phyloP scores from a whole-genome alignment of 2,888 invertebrate species.

The Ophion ventricosus region DNA sequence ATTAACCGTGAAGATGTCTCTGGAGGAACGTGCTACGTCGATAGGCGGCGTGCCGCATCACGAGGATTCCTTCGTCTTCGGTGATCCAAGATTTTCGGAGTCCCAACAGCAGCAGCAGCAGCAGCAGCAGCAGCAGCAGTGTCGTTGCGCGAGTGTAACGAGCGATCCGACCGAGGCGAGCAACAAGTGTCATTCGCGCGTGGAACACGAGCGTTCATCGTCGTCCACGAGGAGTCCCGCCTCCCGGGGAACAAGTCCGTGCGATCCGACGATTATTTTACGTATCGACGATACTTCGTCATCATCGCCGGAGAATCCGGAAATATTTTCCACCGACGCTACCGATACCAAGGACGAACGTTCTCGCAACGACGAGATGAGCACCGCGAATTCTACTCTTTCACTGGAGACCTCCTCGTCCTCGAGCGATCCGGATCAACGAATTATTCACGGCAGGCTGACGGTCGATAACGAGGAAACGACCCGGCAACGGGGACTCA shows the following conservation, averaged over 20 bases:
- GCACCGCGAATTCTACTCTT: constrained; percentile 73
- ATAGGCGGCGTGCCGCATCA: constrained; percentile 55
- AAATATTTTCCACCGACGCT: background rate
- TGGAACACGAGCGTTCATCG: background rate
- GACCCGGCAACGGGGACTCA: background rate
- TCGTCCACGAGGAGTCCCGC: background rate
- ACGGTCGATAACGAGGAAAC: constrained; percentile 57
- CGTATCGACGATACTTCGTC: background rate
- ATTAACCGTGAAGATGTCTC: constrained; percentile 50
- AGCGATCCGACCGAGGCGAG: background rate
- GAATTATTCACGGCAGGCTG: constrained; percentile 76
- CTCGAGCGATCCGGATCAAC: constrained; percentile 71
- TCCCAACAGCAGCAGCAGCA: no score
- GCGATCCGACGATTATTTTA: background rate
- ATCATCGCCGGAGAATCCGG: background rate
- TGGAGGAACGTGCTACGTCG: constrained; percentile 44
- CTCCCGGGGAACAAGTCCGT: background rate
- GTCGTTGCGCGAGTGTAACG: constrained; percentile 39
- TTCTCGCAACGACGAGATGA: constrained; percentile 63
- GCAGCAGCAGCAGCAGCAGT: constrained; percentile 27
- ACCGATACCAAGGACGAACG: background rate
- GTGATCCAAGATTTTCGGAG: constrained; percentile 18
- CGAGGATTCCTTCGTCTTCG: constrained; percentile 56
- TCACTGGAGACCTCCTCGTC: constrained; percentile 78
- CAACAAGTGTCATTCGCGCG: background rate